Evolutionary conservation across 2,113 vertebrate genomes (phyloP).

Genomic region (Pedetes capensis): DNA sequence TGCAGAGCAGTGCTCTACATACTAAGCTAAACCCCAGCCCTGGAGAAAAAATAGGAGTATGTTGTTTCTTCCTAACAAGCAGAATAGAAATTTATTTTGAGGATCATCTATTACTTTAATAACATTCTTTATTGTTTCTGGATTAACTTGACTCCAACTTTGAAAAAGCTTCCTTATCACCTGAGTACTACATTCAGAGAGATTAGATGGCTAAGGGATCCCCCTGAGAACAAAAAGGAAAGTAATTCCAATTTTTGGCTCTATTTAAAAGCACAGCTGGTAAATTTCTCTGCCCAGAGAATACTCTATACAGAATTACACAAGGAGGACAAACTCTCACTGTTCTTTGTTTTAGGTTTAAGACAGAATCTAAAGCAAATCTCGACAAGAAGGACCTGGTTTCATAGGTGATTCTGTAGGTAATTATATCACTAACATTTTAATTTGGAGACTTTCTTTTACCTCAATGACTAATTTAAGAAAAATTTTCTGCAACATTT

Average conservation of each 20-base stretch:
- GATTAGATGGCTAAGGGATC: neutral
- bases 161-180: neutral
- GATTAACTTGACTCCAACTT: neutral
- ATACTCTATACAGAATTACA: neutral
- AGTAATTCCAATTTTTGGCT: neutral
- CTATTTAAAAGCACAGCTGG: neutral
- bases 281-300: neutral
- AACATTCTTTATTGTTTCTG: neutral
- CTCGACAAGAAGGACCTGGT: neutral
- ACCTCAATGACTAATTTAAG: neutral
- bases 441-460: neutral
- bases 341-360: neutral
- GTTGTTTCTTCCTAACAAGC: neutral
- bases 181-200: neutral
- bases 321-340: neutral
- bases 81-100: neutral
- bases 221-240: neutral
- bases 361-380: neutral
- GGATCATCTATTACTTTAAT: too few species aligned
- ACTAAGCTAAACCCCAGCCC: too few species aligned
- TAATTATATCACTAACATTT: neutral
- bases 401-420: neutral
- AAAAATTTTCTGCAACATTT: neutral
- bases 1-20: too few species aligned
- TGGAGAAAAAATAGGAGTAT: neutral